A percentile compares a stretch with the other conserved stretches of the same genome.
These are phyloP conservation scores for Epinephelus coioides DNA, from an alignment of 2,797 vertebrate genomes.

Conservation along the genomic window DNA sequence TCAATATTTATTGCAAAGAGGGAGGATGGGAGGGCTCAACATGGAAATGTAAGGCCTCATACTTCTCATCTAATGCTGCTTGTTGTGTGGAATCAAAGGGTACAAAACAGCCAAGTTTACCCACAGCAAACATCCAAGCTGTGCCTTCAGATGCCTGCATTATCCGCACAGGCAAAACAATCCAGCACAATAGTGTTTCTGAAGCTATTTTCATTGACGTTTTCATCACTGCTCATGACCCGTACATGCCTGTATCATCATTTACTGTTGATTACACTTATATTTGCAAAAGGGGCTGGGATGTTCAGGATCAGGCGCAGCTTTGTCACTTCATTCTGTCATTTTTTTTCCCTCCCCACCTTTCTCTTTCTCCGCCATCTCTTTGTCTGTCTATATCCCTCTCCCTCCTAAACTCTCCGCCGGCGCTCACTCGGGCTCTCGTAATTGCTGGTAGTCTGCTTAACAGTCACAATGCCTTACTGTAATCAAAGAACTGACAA, in stretches of 20 bases:
- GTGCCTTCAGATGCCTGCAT: slow-evolving; percentile 24
- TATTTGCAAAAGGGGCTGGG: neutral
- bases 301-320: slow-evolving; percentile 28
- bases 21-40: slow-evolving; percentile 52
- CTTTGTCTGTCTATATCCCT: slow-evolving; percentile 48
- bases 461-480: slow-evolving; percentile 83
- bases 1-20: slow-evolving; percentile 74
- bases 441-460: slow-evolving; percentile 81
- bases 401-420: slow-evolving; percentile 49
- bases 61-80: slow-evolving; percentile 41
- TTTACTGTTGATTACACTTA: slow-evolving; percentile 32
- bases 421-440: slow-evolving; percentile 61
- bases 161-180: slow-evolving; percentile 29
- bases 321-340: slow-evolving; percentile 30
- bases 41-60: slow-evolving; percentile 45
- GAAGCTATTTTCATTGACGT: slow-evolving; percentile 33
- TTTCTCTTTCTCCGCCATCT: slow-evolving; percentile 30
- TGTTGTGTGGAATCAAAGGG: slow-evolving; percentile 63
- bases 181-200: neutral
- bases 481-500: slow-evolving; percentile 87
- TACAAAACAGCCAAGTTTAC: slow-evolving; percentile 61
- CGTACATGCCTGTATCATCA: slow-evolving; percentile 13
- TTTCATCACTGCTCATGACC: slow-evolving; percentile 33
- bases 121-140: slow-evolving; percentile 40
- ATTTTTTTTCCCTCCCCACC: neutral